Conservation (phyloP, 2,797 vertebrate genomes). For the Bryconaethiops microstoma region DNA sequence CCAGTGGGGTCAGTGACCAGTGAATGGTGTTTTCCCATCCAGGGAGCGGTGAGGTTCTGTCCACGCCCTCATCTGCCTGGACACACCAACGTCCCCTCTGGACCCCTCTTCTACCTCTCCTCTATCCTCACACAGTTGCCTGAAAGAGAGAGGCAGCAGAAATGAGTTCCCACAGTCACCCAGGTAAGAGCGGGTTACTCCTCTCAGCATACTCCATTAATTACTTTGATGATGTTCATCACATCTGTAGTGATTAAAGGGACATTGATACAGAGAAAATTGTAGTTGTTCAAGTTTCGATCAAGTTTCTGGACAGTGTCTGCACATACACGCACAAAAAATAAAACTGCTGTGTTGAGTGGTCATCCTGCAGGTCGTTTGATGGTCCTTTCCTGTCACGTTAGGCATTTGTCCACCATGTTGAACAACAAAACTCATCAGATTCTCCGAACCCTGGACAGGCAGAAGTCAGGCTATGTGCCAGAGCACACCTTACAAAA, state of each 20-base stretch:
- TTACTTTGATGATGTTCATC: background rate
- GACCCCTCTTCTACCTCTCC: slow-evolving; percentile 12
- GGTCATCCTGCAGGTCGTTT: too few species aligned
- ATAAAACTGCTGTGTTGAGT: too few species aligned
- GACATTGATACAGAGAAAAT: background rate
- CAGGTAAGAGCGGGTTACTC: slow-evolving; percentile 69
- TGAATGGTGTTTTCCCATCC: slow-evolving; percentile 63
- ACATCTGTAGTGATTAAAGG: background rate
- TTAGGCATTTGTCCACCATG: too few species aligned
- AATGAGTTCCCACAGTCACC: slow-evolving; percentile 75
- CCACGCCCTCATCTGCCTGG: slow-evolving; percentile 51
- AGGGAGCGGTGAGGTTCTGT: slow-evolving; percentile 67
- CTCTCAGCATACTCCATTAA: background rate
- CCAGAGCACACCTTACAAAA: background rate
- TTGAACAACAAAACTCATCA: too few species aligned
- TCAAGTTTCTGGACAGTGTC: too few species aligned
- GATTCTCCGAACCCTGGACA: too few species aligned
- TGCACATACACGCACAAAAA: too few species aligned
- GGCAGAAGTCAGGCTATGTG: too few species aligned
- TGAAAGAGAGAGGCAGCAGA: slow-evolving; percentile 33
- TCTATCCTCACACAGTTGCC: slow-evolving; percentile 29
- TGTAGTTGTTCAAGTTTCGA: too few species aligned
- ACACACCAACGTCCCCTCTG: slow-evolving; percentile 32
- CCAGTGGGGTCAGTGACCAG: slow-evolving; percentile 39
- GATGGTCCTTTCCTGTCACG: too few species aligned